A percentile compares a stretch with the other conserved stretches of the same genome.
These are phyloP conservation scores for Tupaia tana DNA, from an alignment of 2,113 vertebrate genomes.

Conservation along the genomic window DNA sequence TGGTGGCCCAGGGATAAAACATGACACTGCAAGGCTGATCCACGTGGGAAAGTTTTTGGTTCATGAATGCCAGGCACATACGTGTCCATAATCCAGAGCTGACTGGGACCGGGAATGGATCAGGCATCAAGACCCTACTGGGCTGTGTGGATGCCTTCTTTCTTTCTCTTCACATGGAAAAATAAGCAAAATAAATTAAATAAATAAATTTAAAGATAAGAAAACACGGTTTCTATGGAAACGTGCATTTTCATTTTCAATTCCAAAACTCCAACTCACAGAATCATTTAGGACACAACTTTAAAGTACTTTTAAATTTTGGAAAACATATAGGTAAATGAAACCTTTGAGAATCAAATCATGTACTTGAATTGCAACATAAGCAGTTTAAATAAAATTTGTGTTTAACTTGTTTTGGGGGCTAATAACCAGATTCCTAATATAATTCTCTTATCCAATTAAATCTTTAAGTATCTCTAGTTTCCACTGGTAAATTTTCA, in stretches of 20 bases:
- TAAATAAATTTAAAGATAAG: neutral
- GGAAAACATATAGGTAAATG: constrained; percentile 46
- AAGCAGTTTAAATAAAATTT: constrained; percentile 36
- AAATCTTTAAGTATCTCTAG: neutral
- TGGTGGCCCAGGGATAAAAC: no score
- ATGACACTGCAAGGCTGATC: no score
- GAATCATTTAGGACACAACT: neutral
- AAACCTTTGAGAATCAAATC: constrained; percentile 62
- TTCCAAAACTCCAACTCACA: constrained; percentile 13
- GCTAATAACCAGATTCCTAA: constrained; percentile 18
- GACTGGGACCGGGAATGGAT: no score
- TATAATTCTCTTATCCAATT: neutral
- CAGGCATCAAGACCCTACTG: no score
- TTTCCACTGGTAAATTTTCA: constrained; percentile 24
- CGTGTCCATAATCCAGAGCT: no score
- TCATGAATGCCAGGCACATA: no score
- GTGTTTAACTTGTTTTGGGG: constrained; percentile 31
- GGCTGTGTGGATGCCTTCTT: no score
- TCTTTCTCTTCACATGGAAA: no score
- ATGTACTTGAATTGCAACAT: neutral
- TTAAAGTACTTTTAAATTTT: constrained; percentile 23
- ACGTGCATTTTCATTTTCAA: constrained; percentile 6
- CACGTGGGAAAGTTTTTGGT: no score
- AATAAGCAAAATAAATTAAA: no score
- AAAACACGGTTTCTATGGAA: constrained; percentile 50